Base-by-base conservation (phyloP, 2,888 invertebrate species). In the Danaus chrysippus region DNA sequence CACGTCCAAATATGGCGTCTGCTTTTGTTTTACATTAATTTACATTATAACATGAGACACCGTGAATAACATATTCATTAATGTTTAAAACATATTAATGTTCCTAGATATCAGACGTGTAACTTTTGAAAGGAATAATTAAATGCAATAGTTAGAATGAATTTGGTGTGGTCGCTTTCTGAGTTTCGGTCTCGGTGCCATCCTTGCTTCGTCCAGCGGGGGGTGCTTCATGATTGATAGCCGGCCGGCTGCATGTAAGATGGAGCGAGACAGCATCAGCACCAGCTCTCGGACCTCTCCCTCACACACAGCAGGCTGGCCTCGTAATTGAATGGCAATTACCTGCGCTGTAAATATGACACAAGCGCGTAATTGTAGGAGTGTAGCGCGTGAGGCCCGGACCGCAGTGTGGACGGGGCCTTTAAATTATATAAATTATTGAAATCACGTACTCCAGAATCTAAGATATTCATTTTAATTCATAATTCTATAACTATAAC, bases 301-400 rank as follows among this genome's bases (percentile, higher is more conserved):
- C 69, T 85, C 79, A 46, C 77, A 69, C 83, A 74, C 84, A 84
- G 81, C 85, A 75, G 86, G 84, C 84, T 76, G 76, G 83, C 78
- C 78, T 79, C 81, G 86, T 91, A 91, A 91, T 91, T 91, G 91
- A 91, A 91, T 88, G 91, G 87, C 91, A 91, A 91, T 91, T 91
- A 91, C 91, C 91, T 89, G 89, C 82, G 86, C 89, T 88, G 91
- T 91, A 91, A 91, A 91, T 91, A 91, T 91, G 91, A 91, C 91
- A 90, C 89, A 90, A 83, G 89, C 87, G 86, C 87, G 87, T 90
- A 91, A 91, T 91, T 91, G 91, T 84, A 86, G 84, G 85, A 88
- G 86, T 84, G 84, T 81, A 83, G 78, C 83, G 84, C 83, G 84
- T 83, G 84, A 83, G 84, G 81, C 78, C 81, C 78, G 78, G 83